Evolutionary conservation across 2,797 vertebrate genomes (phyloP), one percentile per base, ranked within the genome.

Genomic region (Pangasius sanitwongsei): DNA sequence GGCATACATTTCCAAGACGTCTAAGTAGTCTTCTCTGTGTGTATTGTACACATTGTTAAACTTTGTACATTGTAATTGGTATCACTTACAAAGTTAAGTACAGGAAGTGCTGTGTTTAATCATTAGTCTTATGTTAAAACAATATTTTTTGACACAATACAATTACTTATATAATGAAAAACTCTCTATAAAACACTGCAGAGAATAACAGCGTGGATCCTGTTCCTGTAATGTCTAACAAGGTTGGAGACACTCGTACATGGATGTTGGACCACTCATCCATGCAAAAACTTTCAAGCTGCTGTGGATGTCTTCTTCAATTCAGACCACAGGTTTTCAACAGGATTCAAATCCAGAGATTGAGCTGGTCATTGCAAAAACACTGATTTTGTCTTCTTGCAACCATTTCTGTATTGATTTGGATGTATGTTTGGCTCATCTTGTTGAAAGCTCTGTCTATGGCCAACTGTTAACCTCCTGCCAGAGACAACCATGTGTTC

Each of bases 1-100:
- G 82, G 92, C 90, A 92, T 93, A 94, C 88, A 81, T 95, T 95
- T 95, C 86, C 92, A 92, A 93, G n/a, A 91, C 72, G 7, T 83
- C 85, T 78, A 63, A 65, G 37, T 44, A 50, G 83, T 87, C 41
- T 87, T 85, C 9, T 67, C 23, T 77, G 6, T 72, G 31, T n/a
- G 77, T 25, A 86, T 12, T 16, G 44, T 50, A 50, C 13, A 37
- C 28, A 55, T 31, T 81, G 23, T 8, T 41, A 25, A 65, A 53
- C 25, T 72, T 72, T 67, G 67, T 23, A 20, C 72, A 23, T n/a
- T 85, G 44, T 44, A 6, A 69, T n/a, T 69, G 7, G 44, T 69
- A 31, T 65, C 41, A 67, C n/a, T 65, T 65, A 41, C 18, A 53
- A 77, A 44, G 3, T 34, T 18, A 34, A 20, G 15, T 55, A 20